Percentiles rank a stretch among this genome's conserved stretches.
Conservation (phyloP, 2,888 invertebrate species). For the Gymnosoma rotundatum region DNA sequence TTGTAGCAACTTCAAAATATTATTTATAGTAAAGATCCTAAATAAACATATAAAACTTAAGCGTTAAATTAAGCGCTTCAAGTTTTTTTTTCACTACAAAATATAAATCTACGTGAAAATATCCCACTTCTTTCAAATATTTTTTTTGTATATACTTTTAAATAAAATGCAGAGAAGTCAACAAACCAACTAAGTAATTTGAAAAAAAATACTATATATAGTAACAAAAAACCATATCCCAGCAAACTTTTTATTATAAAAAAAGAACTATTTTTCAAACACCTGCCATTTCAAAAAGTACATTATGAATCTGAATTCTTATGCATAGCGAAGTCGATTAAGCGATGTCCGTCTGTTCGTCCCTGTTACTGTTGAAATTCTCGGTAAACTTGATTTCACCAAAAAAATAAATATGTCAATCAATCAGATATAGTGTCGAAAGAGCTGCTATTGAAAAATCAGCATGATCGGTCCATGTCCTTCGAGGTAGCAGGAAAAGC, state of each 20-base stretch:
- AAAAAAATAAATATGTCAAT: too few relatives aligned
- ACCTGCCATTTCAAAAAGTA: too few relatives aligned
- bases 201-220: neutral
- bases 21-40: neutral
- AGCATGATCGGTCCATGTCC: too few relatives aligned
- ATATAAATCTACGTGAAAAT: slow-evolving; percentile 45
- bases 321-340: too few relatives aligned
- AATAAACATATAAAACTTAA: slow-evolving; percentile 52
- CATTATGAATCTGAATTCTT: too few relatives aligned
- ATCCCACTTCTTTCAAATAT: neutral
- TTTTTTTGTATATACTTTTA: neutral
- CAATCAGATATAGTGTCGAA: too few relatives aligned
- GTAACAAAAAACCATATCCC: neutral
- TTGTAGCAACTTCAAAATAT: neutral
- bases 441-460: too few relatives aligned
- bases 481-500: too few relatives aligned
- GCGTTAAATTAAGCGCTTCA: slow-evolving; percentile 65
- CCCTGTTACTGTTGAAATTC: too few relatives aligned
- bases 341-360: too few relatives aligned
- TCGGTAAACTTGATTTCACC: too few relatives aligned
- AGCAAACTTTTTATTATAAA: neutral
- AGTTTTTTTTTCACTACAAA: neutral
- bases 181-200: slow-evolving; percentile 1
- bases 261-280: neutral
- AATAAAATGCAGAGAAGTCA: neutral